Conservation (phyloP, 2,888 invertebrate species). For the Subacronicta megacephala region DNA sequence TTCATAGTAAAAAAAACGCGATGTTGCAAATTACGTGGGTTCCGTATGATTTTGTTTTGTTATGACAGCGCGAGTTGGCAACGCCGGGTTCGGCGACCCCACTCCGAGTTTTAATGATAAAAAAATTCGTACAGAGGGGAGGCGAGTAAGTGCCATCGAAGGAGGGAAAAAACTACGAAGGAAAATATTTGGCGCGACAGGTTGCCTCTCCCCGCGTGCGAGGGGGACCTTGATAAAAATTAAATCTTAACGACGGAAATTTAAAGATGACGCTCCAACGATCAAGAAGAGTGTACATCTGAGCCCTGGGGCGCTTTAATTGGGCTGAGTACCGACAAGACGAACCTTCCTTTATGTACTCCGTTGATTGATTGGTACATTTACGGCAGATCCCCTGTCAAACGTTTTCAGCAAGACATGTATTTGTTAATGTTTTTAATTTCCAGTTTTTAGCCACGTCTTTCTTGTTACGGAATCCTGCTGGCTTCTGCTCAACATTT, state of each 20-base stretch:
- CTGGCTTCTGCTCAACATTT: slow-evolving; percentile 31
- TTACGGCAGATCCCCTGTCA: slow-evolving; percentile 60
- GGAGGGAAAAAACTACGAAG: slow-evolving; percentile 89
- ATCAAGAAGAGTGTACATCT: slow-evolving; percentile 89
- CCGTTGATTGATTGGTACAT: slow-evolving; percentile 71
- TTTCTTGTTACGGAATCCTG: slow-evolving; percentile 34
- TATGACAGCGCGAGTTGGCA: slow-evolving; percentile 87
- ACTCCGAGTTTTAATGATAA: slow-evolving; percentile 89
- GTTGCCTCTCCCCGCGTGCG: slow-evolving; percentile 75
- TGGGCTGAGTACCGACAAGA: slow-evolving; percentile 80
- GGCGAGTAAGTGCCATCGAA: slow-evolving; percentile 88
- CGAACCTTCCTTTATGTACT: slow-evolving; percentile 64
- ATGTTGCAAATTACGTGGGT: slow-evolving; percentile 74
- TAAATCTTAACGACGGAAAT: slow-evolving; percentile 90
- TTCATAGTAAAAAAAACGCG: slow-evolving; percentile 63
- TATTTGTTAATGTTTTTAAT: slow-evolving; percentile 57
- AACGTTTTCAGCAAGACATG: slow-evolving; percentile 55
- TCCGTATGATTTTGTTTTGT: slow-evolving; percentile 85
- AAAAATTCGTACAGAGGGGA: slow-evolving; percentile 89
- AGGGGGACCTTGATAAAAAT: slow-evolving; percentile 86
- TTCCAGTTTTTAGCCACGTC: slow-evolving; percentile 39
- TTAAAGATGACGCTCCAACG: slow-evolving; percentile 89
- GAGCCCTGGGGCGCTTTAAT: slow-evolving; percentile 87
- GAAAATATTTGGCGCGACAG: slow-evolving; percentile 90
- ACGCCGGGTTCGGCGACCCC: slow-evolving; percentile 88